phyloP scores from a whole-genome alignment of 2,888 invertebrate species.

The Megaustenia siamemsis region DNA sequence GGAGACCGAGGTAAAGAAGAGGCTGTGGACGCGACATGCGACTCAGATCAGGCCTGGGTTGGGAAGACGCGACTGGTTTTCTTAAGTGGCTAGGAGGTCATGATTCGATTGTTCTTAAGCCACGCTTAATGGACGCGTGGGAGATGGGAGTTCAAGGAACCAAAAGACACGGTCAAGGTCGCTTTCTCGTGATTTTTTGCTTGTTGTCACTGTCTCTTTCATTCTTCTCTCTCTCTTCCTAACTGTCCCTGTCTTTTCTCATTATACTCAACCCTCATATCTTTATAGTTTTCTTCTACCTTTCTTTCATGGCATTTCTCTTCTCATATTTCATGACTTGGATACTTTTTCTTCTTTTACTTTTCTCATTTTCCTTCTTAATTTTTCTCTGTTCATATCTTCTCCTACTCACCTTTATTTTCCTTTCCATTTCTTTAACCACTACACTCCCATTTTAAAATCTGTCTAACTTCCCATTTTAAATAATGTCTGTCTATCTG shows the following conservation, averaged over 20 bases:
- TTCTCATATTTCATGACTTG: no score
- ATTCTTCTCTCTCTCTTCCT: background rate
- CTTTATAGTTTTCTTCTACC: background rate
- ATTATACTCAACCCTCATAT: background rate
- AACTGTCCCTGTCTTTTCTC: background rate
- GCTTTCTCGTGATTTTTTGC: background rate
- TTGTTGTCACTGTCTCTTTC: background rate
- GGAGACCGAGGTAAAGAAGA: background rate
- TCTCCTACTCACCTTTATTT: background rate
- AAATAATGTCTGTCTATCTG: no score
- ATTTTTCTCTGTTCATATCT: background rate
- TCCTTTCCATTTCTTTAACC: background rate
- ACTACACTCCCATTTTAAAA: no score
- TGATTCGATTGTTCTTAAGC: slow-evolving; percentile 32
- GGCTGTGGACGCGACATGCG: slow-evolving; percentile 29
- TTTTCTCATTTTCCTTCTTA: background rate
- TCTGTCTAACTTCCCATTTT: no score
- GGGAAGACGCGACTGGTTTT: background rate
- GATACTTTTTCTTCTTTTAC: background rate
- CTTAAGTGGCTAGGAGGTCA: background rate
- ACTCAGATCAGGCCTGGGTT: background rate
- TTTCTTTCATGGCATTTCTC: background rate
- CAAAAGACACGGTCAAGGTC: background rate
- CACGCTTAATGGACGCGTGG: background rate
- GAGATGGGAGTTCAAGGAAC: no score